Evolutionary conservation across 92 coral and sea anemone genomes (phyloP).

Genomic region (Paramuricea clavata): DNA sequence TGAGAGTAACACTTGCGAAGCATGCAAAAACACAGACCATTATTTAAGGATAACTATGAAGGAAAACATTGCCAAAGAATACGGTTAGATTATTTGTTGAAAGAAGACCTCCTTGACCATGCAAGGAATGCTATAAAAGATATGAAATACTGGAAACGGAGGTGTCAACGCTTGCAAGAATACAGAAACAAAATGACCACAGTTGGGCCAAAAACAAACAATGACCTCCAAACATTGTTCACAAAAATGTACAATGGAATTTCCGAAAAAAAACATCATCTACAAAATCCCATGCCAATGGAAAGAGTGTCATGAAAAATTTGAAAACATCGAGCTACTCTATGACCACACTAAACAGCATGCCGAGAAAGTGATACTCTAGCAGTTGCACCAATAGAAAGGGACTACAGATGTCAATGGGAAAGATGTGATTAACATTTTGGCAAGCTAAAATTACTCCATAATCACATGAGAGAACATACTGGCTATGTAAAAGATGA

Average conservation of each 20-base stretch:
- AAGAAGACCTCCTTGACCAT: slow-evolving; percentile 24
- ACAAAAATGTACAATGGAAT: slow-evolving; percentile 27
- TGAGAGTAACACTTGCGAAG: slow-evolving; percentile 27
- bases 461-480: slow-evolving; percentile 45
- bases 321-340: slow-evolving; percentile 39
- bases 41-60: slow-evolving; percentile 7
- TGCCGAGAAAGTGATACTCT: background rate
- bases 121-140: slow-evolving; percentile 33
- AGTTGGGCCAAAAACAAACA: slow-evolving; percentile 8
- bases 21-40: slow-evolving; percentile 36
- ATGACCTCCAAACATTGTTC: slow-evolving; percentile 22
- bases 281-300: slow-evolving; percentile 39
- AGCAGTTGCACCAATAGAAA: slow-evolving; percentile 21
- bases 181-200: slow-evolving; percentile 32
- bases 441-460: slow-evolving; percentile 33
- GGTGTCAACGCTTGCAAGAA: slow-evolving; percentile 34
- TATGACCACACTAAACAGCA: slow-evolving; percentile 19
- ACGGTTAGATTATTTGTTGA: slow-evolving; percentile 37
- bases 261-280: background rate
- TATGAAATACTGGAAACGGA: slow-evolving; percentile 9
- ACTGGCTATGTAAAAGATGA: slow-evolving; percentile 23
- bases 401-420: slow-evolving; percentile 40
- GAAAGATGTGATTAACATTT: slow-evolving; percentile 31
- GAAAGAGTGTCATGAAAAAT: background rate
- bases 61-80: too few species aligned